Evolutionary conservation across 1,140 invertebrate genomes (phyloP).

Genomic region (Chlorops oryzae): DNA sequence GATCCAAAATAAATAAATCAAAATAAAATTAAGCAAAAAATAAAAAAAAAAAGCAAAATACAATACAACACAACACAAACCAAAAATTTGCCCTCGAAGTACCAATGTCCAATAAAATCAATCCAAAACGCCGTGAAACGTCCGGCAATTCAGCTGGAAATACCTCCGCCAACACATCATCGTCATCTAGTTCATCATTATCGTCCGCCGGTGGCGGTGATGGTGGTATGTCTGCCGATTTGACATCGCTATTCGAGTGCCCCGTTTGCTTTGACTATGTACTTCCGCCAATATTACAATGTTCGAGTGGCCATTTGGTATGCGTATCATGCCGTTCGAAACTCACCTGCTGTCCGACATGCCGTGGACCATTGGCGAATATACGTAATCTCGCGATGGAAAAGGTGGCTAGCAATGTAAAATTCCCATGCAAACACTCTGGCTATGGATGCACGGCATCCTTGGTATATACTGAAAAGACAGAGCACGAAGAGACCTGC

Average conservation of each 20-base stretch:
- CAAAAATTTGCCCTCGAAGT: too few relatives aligned
- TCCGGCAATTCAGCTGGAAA: conserved; percentile 35
- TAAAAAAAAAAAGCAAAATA: too few relatives aligned
- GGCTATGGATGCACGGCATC: conserved; percentile 88
- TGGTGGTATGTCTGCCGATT: conserved; percentile 68
- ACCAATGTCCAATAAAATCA: conserved; percentile 48
- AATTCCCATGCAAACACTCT: conserved; percentile 99
- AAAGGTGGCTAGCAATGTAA: conserved; percentile 94
- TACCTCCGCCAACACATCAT: conserved; percentile 45
- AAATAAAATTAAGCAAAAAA: too few relatives aligned
- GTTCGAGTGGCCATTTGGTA: conserved; percentile 80
- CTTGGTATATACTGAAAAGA: conserved; percentile 93
- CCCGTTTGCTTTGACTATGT: conserved; percentile 99
- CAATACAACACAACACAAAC: too few relatives aligned
- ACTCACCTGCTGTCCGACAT: conserved; percentile 94
- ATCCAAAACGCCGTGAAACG: conserved; percentile 45
- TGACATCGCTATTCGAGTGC: conserved; percentile 96
- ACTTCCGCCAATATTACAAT: conserved; percentile 88
- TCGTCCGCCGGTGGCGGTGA: conserved; percentile 46
- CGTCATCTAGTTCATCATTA: conserved; percentile 43
- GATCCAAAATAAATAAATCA: too few relatives aligned
- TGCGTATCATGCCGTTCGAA: conserved; percentile 96
- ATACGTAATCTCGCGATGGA: conserved; percentile 99
- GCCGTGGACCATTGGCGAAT: conserved; percentile 91
- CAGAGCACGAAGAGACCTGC: conserved; percentile 96